phyloP scores from a whole-genome alignment of 2,888 invertebrate species.

The Leptura quadrifasciata region DNA sequence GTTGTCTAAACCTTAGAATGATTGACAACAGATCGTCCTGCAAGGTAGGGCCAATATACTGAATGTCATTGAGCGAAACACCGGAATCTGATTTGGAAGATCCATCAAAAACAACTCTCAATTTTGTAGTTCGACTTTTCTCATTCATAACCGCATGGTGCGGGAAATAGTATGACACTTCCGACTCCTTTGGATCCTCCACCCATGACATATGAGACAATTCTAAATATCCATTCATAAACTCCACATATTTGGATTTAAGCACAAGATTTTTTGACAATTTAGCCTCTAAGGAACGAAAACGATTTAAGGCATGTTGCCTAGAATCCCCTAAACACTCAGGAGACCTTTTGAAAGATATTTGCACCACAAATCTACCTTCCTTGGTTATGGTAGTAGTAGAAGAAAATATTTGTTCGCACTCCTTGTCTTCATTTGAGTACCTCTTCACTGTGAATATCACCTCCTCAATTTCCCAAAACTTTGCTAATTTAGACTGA shows the following conservation, averaged over 20 bases:
- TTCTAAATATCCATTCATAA: neutral
- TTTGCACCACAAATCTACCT: neutral
- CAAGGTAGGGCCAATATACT: neutral
- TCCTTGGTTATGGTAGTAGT: neutral
- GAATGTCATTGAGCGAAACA: neutral
- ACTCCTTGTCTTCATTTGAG: neutral
- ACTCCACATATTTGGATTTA: neutral
- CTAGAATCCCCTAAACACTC: neutral
- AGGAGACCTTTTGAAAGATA: neutral
- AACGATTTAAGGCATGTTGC: neutral
- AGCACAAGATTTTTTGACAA: neutral
- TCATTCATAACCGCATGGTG: no score
- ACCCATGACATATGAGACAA: neutral
- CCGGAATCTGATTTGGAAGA: neutral
- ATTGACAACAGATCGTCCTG: neutral
- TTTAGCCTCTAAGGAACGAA: neutral
- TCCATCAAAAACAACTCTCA: neutral
- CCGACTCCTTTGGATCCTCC: neutral
- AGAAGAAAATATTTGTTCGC: neutral
- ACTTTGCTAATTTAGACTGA: neutral
- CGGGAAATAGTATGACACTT: neutral
- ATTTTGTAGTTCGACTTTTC: no score
- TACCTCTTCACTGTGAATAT: neutral
- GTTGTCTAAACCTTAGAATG: neutral
- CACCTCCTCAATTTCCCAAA: neutral